A percentile compares a stretch with the other conserved stretches of the same genome.
phyloP scores from a whole-genome alignment of 1,140 invertebrate genomes.

The Apolygus lucorum region DNA sequence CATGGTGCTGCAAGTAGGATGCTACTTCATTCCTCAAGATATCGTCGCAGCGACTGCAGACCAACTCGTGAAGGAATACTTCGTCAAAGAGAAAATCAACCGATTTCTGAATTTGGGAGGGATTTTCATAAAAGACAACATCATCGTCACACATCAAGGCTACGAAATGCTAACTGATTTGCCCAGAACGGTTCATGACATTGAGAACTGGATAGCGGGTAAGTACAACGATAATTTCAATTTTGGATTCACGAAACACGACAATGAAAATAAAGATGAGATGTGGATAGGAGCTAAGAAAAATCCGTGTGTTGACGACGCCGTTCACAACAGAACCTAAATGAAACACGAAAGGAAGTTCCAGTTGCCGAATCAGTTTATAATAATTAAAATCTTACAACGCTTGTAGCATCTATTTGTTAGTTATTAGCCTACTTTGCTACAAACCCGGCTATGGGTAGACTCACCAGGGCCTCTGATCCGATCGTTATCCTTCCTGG shows the following conservation, averaged over 20 bases:
- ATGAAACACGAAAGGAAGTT: too few relatives aligned
- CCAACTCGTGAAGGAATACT: neutral
- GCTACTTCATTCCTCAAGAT: conserved; percentile 76
- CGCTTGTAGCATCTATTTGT: too few relatives aligned
- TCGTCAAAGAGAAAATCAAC: neutral
- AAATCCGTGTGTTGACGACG: neutral
- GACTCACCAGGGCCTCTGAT: too few relatives aligned
- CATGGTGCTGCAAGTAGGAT: conserved; percentile 92
- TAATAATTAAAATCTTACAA: too few relatives aligned
- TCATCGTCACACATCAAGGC: conserved; percentile 1
- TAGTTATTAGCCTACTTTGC: too few relatives aligned
- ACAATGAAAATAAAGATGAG: neutral
- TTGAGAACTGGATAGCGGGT: conserved; percentile 1
- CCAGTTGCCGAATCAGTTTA: too few relatives aligned
- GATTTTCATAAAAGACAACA: neutral
- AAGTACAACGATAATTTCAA: conserved; percentile 7
- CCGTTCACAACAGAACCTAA: neutral
- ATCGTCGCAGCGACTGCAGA: neutral
- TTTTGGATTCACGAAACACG: neutral
- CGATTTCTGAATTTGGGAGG: conserved; percentile 1
- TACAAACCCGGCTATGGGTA: too few relatives aligned
- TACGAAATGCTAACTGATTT: conserved; percentile 1
- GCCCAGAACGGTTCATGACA: conserved; percentile 12
- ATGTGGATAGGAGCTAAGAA: neutral
- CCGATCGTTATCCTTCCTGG: too few relatives aligned